Evolutionary conservation across 1,140 invertebrate genomes (phyloP).

Genomic region (Radopholus similis): DNA sequence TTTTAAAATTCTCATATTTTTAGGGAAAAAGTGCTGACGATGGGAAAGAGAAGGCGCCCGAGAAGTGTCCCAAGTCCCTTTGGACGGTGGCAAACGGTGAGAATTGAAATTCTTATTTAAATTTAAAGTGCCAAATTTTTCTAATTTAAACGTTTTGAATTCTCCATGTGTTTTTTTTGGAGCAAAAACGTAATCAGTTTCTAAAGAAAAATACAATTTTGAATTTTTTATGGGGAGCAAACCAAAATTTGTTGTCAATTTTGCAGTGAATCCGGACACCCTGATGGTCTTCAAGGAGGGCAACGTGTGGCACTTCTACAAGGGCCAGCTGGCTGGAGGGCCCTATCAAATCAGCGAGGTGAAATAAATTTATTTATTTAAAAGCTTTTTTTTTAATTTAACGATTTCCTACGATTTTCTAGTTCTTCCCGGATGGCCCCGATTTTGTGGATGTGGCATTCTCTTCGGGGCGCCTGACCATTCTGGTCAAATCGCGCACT

Average conservation of each 20-base stretch:
- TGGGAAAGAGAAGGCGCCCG: background rate
- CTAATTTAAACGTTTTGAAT: background rate
- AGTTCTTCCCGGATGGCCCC: constrained; percentile 29
- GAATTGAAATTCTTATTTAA: background rate
- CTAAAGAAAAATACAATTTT: background rate
- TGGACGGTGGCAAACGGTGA: constrained; percentile 1
- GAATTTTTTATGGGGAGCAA: no score
- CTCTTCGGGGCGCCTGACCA: constrained; percentile 23
- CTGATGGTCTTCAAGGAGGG: constrained; percentile 11
- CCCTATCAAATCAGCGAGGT: constrained; percentile 14
- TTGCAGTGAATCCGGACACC: background rate
- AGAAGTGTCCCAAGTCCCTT: background rate
- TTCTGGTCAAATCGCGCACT: constrained; percentile 38
- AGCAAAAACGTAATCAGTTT: no score
- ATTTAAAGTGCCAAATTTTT: background rate
- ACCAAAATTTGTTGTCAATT: background rate
- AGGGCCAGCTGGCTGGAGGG: background rate
- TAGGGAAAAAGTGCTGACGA: background rate
- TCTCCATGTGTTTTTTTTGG: background rate
- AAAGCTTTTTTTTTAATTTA: background rate
- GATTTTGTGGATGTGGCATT: constrained; percentile 34
- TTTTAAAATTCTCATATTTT: no score
- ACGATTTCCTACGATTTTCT: background rate
- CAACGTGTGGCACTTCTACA: constrained; percentile 13
- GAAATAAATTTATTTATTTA: background rate